These are phyloP conservation scores for Triplophysa tibetana DNA, from an alignment of 2,113 vertebrate genomes.

Conservation along the genomic window DNA sequence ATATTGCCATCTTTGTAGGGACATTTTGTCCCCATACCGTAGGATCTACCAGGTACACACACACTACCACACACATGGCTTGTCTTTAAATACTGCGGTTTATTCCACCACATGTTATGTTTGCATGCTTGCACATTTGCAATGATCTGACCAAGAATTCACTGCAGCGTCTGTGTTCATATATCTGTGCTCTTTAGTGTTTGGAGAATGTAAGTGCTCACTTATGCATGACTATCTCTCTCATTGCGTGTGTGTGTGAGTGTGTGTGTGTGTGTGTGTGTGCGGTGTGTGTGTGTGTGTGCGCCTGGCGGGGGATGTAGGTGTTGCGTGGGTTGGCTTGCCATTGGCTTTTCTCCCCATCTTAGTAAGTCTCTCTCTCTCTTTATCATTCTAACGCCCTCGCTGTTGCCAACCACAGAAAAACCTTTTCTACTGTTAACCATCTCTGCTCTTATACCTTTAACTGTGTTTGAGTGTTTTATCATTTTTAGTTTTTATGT, in stretches of 20 bases:
- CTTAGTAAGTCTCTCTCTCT: constrained; percentile 21
- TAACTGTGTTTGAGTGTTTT: neutral
- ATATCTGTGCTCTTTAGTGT: neutral
- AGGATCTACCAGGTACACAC: too few relatives aligned
- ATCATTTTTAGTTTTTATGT: too few relatives aligned
- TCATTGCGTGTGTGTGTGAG: constrained; percentile 9
- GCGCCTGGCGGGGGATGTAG: constrained; percentile 33
- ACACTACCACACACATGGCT: too few relatives aligned
- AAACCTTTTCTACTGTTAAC: constrained; percentile 24
- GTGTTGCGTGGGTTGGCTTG: constrained; percentile 43
- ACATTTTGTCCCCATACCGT: too few relatives aligned
- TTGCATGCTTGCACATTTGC: too few relatives aligned
- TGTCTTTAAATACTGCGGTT: neutral
- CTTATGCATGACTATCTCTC: neutral
- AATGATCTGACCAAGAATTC: too few relatives aligned
- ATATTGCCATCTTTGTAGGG: too few relatives aligned
- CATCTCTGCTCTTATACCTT: constrained; percentile 8
- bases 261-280: constrained; percentile 8
- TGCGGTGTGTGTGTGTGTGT: neutral
- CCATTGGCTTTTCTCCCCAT: constrained; percentile 41
- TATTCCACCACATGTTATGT: neutral
- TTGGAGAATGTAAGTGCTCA: constrained; percentile 1
- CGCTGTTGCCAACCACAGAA: constrained; percentile 38
- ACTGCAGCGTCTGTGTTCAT: neutral
- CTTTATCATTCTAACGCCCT: constrained; percentile 29